These are phyloP conservation scores for Hipposideros armiger DNA, from an alignment of 2,113 vertebrate genomes.

Conservation along the genomic window DNA sequence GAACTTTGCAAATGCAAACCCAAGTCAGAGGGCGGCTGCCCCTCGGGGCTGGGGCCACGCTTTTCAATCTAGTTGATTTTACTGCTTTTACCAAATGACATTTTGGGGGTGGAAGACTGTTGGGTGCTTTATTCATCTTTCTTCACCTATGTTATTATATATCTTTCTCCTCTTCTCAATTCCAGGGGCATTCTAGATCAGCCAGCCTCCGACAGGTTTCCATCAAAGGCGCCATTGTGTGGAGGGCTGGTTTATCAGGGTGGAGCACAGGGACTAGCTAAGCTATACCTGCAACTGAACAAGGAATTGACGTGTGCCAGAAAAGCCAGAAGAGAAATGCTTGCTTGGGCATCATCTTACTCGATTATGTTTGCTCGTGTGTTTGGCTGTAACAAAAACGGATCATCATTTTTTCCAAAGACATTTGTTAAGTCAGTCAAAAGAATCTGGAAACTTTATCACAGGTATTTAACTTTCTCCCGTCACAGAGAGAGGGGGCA, in stretches of 20 bases:
- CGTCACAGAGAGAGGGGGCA: not conserved
- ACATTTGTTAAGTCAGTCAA: not conserved
- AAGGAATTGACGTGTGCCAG: not conserved
- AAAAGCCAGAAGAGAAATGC: not conserved
- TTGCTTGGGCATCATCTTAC: conserved; percentile 25
- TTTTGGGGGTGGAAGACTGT: not conserved
- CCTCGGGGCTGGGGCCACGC: not conserved
- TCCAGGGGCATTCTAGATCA: not conserved
- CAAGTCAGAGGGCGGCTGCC: not conserved
- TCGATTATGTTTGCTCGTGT: not conserved
- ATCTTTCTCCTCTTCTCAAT: not conserved
- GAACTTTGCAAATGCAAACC: not conserved
- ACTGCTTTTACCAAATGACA: not conserved
- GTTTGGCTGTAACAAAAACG: conserved; percentile 46
- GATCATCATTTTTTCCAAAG: conserved; percentile 21
- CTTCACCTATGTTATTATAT: not conserved
- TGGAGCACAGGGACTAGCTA: not conserved
- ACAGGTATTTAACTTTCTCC: not conserved
- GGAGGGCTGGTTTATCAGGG: not conserved
- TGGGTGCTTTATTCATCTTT: not conserved
- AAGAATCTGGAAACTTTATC: conserved; percentile 30
- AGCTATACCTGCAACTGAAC: not conserved
- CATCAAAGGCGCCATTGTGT: not conserved
- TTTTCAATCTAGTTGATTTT: not conserved
- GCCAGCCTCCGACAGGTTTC: not conserved